phyloP scores from a whole-genome alignment of 2,888 invertebrate genomes.

The Spatulosminthurus flaviceps region DNA sequence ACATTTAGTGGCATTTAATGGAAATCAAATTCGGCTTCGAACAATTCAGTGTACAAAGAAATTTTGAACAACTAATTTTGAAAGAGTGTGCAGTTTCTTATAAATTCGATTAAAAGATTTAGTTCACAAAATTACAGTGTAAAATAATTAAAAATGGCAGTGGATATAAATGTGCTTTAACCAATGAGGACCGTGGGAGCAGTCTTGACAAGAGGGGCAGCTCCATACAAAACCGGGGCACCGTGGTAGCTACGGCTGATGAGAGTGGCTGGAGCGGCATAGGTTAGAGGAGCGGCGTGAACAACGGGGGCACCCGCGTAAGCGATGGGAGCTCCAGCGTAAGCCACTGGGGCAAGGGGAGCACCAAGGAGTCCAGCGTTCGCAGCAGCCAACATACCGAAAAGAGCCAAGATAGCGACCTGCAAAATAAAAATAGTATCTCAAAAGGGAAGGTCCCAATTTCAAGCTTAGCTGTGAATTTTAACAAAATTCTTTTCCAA shows the following conservation, averaged over 20 bases:
- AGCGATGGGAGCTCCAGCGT: constrained; percentile 33
- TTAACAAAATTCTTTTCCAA: too few species aligned
- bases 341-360: constrained; percentile 24
- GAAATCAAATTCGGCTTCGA: too few species aligned
- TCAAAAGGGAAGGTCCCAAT: neutral
- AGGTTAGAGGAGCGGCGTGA: constrained; percentile 20
- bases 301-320: constrained; percentile 21
- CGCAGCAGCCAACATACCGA: constrained; percentile 35
- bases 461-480: too few species aligned
- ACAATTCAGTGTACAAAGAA: too few species aligned
- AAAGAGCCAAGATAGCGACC: constrained; percentile 42
- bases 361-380: constrained; percentile 40
- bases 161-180: too few species aligned
- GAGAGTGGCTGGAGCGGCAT: constrained; percentile 15
- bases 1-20: too few species aligned
- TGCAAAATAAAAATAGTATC: constrained; percentile 28
- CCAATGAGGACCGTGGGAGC: neutral
- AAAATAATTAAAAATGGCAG: too few species aligned
- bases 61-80: too few species aligned
- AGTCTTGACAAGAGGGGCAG: constrained; percentile 27
- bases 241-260: constrained; percentile 39
- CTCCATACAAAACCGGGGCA: constrained; percentile 31
- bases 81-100: too few species aligned
- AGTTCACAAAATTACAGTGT: too few species aligned
- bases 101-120: too few species aligned